phyloP scores from a whole-genome alignment of 2,113 vertebrate species.

The Hipposideros armiger region DNA sequence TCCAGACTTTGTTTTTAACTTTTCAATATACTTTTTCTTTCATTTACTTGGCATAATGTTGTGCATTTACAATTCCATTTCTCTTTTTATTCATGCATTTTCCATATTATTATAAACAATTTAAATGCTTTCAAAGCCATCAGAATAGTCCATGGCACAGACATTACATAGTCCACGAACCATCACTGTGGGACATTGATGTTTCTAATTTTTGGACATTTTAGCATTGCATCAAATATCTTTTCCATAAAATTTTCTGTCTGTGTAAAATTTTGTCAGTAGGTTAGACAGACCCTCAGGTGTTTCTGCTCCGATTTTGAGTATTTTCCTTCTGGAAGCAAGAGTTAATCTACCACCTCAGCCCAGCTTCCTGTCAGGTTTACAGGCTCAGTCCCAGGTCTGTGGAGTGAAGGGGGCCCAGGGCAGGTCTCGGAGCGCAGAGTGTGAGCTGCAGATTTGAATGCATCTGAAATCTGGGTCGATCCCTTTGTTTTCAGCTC shows the following conservation, averaged over 20 bases:
- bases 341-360: background rate
- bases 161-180: background rate
- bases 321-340: background rate
- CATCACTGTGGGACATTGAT: background rate
- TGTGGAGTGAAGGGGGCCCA: slow-evolving; percentile 29
- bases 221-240: slow-evolving; percentile 36
- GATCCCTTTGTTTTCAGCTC: slow-evolving; percentile 85
- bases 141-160: background rate
- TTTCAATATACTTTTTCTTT: background rate
- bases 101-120: background rate
- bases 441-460: slow-evolving; percentile 70
- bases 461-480: slow-evolving; percentile 78
- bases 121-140: background rate
- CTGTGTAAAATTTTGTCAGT: background rate
- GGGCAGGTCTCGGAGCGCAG: slow-evolving; percentile 69
- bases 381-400: background rate
- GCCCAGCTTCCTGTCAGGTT: background rate
- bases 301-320: background rate
- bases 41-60: background rate
- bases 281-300: background rate
- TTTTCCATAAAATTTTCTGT: background rate
- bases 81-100: background rate
- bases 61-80: background rate
- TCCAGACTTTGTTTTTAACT: background rate
- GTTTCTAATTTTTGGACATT: background rate